Percentiles rank a stretch among this genome's conserved stretches.
Evolutionary conservation across 2,113 vertebrate species (phyloP).

Genomic region (Syngnathus floridae): DNA sequence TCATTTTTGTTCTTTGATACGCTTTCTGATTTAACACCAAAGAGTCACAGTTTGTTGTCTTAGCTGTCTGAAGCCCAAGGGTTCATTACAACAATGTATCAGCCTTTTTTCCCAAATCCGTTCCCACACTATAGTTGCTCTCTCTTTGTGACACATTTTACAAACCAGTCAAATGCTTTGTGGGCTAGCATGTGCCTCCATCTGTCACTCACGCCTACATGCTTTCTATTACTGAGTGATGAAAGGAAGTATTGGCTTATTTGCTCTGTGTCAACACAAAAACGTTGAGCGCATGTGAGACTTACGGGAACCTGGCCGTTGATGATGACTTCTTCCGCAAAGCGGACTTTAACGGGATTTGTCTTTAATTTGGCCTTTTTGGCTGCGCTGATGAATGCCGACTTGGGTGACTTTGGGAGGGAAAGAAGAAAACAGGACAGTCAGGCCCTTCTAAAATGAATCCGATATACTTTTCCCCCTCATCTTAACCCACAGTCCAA

Average conservation of each 20-base stretch:
- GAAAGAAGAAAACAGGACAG: conserved; percentile 33
- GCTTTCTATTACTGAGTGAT: conserved; percentile 7
- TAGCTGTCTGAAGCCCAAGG: background rate
- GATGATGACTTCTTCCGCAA: conserved; percentile 97
- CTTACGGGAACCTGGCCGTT: conserved; percentile 97
- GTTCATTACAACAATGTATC: background rate
- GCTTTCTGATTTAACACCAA: background rate
- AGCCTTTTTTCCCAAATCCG: background rate
- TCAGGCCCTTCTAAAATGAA: conserved; percentile 3
- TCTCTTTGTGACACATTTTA: conserved; percentile 4
- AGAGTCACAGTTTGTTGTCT: background rate
- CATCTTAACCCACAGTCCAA: background rate
- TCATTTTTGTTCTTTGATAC: background rate
- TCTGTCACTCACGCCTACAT: conserved; percentile 13
- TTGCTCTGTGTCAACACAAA: background rate
- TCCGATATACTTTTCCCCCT: background rate
- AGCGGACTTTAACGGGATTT: conserved; percentile 96
- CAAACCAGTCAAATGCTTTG: conserved; percentile 10
- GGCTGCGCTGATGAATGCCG: conserved; percentile 98
- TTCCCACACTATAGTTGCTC: conserved; percentile 5
- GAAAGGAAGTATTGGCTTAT: background rate
- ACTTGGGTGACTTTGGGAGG: conserved; percentile 87
- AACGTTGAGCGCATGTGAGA: conserved; percentile 35
- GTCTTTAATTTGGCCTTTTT: conserved; percentile 99
- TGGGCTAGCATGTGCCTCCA: conserved; percentile 3